phyloP scores from a whole-genome alignment of 2,888 invertebrate genomes.

The Calameuta pallipes region DNA sequence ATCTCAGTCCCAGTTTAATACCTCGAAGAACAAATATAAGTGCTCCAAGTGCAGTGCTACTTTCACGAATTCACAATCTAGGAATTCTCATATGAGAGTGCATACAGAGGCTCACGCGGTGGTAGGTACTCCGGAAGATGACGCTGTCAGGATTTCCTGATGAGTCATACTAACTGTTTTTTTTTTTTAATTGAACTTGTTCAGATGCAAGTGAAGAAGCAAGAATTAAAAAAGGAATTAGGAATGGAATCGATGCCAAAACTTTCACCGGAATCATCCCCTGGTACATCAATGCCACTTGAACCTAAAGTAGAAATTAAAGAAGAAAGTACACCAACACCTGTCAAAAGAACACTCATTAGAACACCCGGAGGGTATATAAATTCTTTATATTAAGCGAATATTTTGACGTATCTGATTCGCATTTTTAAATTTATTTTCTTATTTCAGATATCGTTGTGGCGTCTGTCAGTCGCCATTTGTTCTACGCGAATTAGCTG shows the following conservation, averaged over 20 bases:
- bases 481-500: slow-evolving; percentile 53
- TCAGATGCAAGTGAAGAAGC: slow-evolving; percentile 30
- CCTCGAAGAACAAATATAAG: slow-evolving; percentile 43
- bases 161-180: background rate
- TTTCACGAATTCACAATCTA: slow-evolving; percentile 47
- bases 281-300: slow-evolving; percentile 38
- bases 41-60: slow-evolving; percentile 48
- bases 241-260: slow-evolving; percentile 43
- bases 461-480: slow-evolving; percentile 59
- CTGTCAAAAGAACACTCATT: slow-evolving; percentile 54
- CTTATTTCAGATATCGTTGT: slow-evolving; percentile 50
- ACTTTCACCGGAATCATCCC: slow-evolving; percentile 41
- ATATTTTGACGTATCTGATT: background rate
- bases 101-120: slow-evolving; percentile 35
- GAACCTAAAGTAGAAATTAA: slow-evolving; percentile 48
- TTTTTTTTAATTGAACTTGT: background rate
- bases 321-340: slow-evolving; percentile 42
- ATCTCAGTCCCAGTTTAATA: slow-evolving; percentile 22
- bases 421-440: background rate
- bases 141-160: background rate
- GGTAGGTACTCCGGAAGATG: slow-evolving; percentile 21
- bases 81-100: slow-evolving; percentile 50
- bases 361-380: slow-evolving; percentile 50
- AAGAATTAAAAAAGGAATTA: slow-evolving; percentile 32
- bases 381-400: background rate